phyloP scores from a whole-genome alignment of 1,140 invertebrate species.

The Drosophila quadrilineata region DNA sequence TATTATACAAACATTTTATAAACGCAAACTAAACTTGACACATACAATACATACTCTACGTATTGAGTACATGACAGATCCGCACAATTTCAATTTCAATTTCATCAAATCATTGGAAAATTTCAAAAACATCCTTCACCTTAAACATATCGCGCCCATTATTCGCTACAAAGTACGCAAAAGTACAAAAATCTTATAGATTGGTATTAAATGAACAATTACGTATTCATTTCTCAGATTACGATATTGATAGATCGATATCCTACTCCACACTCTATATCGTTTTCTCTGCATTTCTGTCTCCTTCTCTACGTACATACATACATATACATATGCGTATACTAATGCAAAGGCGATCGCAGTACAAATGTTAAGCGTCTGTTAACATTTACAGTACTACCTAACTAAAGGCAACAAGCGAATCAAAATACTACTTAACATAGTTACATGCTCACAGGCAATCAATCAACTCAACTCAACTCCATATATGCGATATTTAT shows the following conservation, averaged over 20 bases:
- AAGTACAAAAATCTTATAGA: slow-evolving; percentile 24
- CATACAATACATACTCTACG: too few species aligned
- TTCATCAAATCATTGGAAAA: not conserved
- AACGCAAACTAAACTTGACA: slow-evolving; percentile 47
- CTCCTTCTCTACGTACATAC: not conserved
- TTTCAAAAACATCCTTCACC: too few species aligned
- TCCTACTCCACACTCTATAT: slow-evolving; percentile 26
- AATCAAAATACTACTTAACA: slow-evolving; percentile 29
- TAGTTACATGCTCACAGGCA: slow-evolving; percentile 7
- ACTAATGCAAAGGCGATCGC: slow-evolving; percentile 19
- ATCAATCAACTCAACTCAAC: slow-evolving; percentile 10
- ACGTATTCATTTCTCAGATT: too few species aligned
- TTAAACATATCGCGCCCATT: slow-evolving; percentile 63
- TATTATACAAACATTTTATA: slow-evolving; percentile 36
- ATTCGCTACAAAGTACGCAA: slow-evolving; percentile 34
- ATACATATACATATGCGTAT: slow-evolving; percentile 1
- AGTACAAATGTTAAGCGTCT: slow-evolving; percentile 39
- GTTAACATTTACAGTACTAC: slow-evolving; percentile 36
- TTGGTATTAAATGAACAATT: too few species aligned
- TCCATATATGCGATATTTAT: too few species aligned
- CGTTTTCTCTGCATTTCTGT: slow-evolving; percentile 36
- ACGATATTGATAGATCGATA: not conserved
- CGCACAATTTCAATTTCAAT: slow-evolving; percentile 26
- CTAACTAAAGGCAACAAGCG: slow-evolving; percentile 14
- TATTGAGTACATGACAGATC: slow-evolving; percentile 55